Percentiles rank a stretch among this genome's conserved stretches.
Evolutionary conservation across 2,797 vertebrate species (phyloP).

Genomic region (Arnoldichthys spilopterus): DNA sequence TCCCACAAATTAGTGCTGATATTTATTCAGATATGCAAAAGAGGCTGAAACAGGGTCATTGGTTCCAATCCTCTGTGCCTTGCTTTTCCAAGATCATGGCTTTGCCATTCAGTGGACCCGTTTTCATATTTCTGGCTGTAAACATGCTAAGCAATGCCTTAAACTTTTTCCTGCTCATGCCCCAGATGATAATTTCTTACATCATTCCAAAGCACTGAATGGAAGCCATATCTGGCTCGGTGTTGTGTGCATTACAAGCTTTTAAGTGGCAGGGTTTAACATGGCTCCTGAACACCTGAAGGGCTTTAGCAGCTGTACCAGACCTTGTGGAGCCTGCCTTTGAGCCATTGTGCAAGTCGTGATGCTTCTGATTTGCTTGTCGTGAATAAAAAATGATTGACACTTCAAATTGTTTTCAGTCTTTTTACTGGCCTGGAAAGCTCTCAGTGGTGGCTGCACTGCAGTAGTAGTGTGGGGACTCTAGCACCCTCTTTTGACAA

Average conservation of each 20-base stretch:
- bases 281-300: constrained; percentile 7
- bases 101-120: constrained; percentile 27
- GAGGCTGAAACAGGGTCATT: constrained; percentile 61
- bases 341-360: constrained; percentile 32
- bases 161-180: background rate
- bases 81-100: constrained; percentile 53
- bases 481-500: constrained; percentile 32
- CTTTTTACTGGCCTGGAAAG: background rate
- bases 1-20: constrained; percentile 66
- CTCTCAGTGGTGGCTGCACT: background rate
- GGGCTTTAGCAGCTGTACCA: background rate
- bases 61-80: constrained; percentile 69
- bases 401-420: background rate
- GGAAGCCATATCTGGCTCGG: constrained; percentile 16
- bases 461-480: background rate
- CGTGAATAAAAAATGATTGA: constrained; percentile 46
- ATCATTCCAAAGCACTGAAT: constrained; percentile 40
- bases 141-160: constrained; percentile 5
- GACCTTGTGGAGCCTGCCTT: constrained; percentile 6
- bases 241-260: constrained; percentile 14
- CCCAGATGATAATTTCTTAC: background rate
- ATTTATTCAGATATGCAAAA: constrained; percentile 78
- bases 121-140: constrained; percentile 24
- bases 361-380: constrained; percentile 36
- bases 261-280: constrained; percentile 1